phyloP scores from a whole-genome alignment of 2,113 vertebrate genomes.

The Caloenas nicobarica region DNA sequence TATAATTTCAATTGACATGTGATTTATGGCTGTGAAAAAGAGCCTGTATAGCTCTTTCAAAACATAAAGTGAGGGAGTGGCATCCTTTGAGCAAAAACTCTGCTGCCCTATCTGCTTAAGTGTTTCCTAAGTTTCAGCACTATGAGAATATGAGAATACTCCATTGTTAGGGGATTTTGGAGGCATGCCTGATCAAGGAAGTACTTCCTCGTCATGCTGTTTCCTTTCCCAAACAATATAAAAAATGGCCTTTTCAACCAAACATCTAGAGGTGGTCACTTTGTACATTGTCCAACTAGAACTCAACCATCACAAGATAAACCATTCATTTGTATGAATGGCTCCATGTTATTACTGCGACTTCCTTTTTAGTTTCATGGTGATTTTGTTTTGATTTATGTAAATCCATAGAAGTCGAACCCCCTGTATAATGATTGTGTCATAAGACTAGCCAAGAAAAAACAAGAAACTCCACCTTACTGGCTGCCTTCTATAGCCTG shows the following conservation, averaged over 20 bases:
- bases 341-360: conserved; percentile 46
- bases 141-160: conserved; percentile 64
- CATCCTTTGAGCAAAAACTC: conserved; percentile 51
- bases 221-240: conserved; percentile 82
- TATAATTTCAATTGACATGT: conserved; percentile 1
- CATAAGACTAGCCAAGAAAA: not conserved
- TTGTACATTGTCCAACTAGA: conserved; percentile 69
- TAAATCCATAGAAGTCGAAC: conserved; percentile 1
- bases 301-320: conserved; percentile 39
- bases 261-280: conserved; percentile 64
- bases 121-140: conserved; percentile 60
- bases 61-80: conserved; percentile 53
- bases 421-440: not conserved
- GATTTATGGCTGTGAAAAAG: conserved; percentile 50
- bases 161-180: conserved; percentile 72
- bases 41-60: conserved; percentile 29
- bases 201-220: conserved; percentile 73
- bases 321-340: conserved; percentile 62
- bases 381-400: conserved; percentile 69
- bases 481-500: not conserved
- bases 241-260: conserved; percentile 68
- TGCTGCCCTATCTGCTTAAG: conserved; percentile 52
- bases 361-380: conserved; percentile 69
- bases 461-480: not conserved
- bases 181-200: conserved; percentile 73